phyloP scores from a whole-genome alignment of 2,888 invertebrate species.

The Eupithecia pulchellata region DNA sequence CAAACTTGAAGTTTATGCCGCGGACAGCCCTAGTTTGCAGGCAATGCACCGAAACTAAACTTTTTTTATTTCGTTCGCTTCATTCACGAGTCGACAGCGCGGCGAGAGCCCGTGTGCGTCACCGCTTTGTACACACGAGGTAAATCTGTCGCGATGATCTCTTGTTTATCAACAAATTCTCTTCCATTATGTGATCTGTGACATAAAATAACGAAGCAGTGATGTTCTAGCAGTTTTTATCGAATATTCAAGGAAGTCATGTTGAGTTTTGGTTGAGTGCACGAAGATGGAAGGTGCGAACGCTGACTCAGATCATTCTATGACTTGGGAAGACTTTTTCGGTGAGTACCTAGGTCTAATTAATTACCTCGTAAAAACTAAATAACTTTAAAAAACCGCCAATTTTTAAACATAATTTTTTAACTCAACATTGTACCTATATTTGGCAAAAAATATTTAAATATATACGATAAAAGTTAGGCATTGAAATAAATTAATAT shows the following conservation, averaged over 20 bases:
- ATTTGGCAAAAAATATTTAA: too few relatives aligned
- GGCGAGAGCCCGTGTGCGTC: conserved; percentile 56
- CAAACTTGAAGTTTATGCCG: background rate
- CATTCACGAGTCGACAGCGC: conserved; percentile 66
- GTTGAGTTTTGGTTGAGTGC: conserved; percentile 63
- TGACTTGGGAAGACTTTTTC: conserved; percentile 90
- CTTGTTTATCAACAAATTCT: conserved; percentile 76
- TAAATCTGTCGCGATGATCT: conserved; percentile 63
- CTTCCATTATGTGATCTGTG: conserved; percentile 59
- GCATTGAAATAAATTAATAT: conserved; percentile 6
- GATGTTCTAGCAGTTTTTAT: conserved; percentile 48
- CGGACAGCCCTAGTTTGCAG: conserved; percentile 28
- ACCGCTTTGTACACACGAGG: conserved; percentile 49
- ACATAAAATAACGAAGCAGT: conserved; percentile 49
- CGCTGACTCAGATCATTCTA: conserved; percentile 88
- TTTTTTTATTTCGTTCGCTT: conserved; percentile 55
- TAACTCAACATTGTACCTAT: too few relatives aligned
- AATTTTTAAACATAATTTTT: too few relatives aligned
- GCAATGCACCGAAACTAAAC: conserved; percentile 38
- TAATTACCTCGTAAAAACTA: background rate
- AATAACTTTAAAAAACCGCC: background rate
- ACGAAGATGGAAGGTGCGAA: conserved; percentile 82
- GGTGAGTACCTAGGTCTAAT: conserved; percentile 80
- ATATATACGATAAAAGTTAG: background rate
- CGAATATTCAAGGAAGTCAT: conserved; percentile 48